Percentiles rank a stretch among this genome's conserved stretches.
Conservation (phyloP, 2,888 invertebrate species). For the Drosophila tanythrix region DNA sequence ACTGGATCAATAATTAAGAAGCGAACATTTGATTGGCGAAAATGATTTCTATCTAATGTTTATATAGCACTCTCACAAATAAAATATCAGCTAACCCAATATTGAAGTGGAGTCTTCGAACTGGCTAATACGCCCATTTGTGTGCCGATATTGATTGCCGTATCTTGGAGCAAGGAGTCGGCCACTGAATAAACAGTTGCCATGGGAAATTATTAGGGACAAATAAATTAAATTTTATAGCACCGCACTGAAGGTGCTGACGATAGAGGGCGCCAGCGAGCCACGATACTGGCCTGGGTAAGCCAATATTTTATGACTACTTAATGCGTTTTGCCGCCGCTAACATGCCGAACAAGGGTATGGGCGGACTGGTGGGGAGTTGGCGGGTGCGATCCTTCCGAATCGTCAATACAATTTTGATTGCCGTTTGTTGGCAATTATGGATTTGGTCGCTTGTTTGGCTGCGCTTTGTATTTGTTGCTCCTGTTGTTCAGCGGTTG, state of each 20-base stretch:
- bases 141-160: conserved; percentile 1
- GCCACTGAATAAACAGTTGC: conserved; percentile 69
- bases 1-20: neutral
- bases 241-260: conserved; percentile 59
- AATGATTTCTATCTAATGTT: neutral
- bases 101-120: neutral
- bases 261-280: conserved; percentile 42
- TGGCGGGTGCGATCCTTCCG: conserved; percentile 10
- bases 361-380: neutral
- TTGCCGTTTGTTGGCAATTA: conserved; percentile 75
- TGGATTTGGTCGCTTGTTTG: conserved; percentile 70
- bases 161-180: conserved; percentile 27
- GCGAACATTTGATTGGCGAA: neutral
- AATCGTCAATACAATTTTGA: conserved; percentile 67
- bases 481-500: conserved; percentile 27
- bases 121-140: conserved; percentile 34
- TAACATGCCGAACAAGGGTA: neutral
- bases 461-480: conserved; percentile 40
- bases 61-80: neutral
- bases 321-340: conserved; percentile 45
- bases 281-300: conserved; percentile 33
- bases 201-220: conserved; percentile 79
- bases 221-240: conserved; percentile 79
- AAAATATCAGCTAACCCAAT: neutral
- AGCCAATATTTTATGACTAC: conserved; percentile 67